Base-by-base conservation (phyloP, 64 coral and sea anemone species). In the Platygyra sinensis region DNA sequence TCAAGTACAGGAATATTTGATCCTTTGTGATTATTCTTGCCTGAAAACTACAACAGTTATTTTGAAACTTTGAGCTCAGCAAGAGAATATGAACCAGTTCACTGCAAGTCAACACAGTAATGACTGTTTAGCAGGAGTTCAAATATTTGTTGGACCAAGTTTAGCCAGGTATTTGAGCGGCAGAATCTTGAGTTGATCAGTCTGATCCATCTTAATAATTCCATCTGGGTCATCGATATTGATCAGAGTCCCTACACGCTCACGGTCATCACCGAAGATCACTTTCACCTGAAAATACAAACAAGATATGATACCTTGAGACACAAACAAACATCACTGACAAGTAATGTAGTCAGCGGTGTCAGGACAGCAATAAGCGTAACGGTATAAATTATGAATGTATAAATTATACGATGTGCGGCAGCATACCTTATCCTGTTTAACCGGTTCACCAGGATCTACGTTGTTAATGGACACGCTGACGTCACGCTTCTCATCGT, bases 121-220 rank as follows among this genome's bases (percentile, higher is more conserved):
- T n/a, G 14, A 79, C 36, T 18, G 73, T 17, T 79, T 2, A 57
- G 20, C 24, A 0, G 24, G 81, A n/a, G 38, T 38, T 72, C 36
- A 85, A 72, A 85, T 27, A 50, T 81, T 36, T 17, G 81, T 85
- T 4, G 32, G 62, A 1, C 81, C 88, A 81, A 96, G 69, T 55
- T 96, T 96, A 5, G 95, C 95, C 13, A 96, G 77, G 24, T 62
- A 86, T 52, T 93, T 90, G 27, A 96, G 79, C 16, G 95, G 95
- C 16, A 96, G 77, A 62, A 96, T 96, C 85, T 96, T 96, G 14
- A 96, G 78, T 19, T 96, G 91, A 16, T 93, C 95, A 2, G 67
- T 93, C 63, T 82, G 82, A 57, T 99, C 97, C 97, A 99, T 99
- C 62, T 99, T 99, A 14, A 99, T 99, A 69, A 99, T 96, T 12